phyloP scores from a whole-genome alignment of 2,888 invertebrate species.

The Auanema freiburgensis region DNA sequence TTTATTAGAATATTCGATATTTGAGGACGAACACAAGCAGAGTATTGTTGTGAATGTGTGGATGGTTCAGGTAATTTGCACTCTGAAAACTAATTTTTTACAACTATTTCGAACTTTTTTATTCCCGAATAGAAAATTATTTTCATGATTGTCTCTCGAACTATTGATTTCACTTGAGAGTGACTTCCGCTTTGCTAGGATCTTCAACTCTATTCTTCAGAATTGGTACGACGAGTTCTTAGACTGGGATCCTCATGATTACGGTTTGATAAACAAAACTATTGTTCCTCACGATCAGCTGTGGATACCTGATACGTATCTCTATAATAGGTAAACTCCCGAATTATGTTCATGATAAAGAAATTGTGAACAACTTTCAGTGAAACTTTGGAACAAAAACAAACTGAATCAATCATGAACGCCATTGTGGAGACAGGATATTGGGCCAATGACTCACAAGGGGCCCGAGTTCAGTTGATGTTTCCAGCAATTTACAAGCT shows the following conservation, averaged over 20 bases:
- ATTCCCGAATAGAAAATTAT: not conserved
- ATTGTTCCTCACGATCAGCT: constrained; percentile 60
- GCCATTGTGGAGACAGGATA: constrained; percentile 57
- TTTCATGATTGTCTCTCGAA: not conserved
- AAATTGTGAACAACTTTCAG: constrained; percentile 22
- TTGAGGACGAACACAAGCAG: constrained; percentile 59
- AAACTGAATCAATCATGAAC: constrained; percentile 61
- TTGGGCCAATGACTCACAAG: constrained; percentile 50
- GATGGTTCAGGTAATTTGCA: constrained; percentile 54
- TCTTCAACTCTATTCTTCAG: constrained; percentile 40
- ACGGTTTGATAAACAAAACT: constrained; percentile 64
- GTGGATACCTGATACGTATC: constrained; percentile 64
- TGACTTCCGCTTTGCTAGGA: not conserved
- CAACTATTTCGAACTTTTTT: not conserved
- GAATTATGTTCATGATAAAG: not conserved
- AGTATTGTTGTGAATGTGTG: constrained; percentile 61
- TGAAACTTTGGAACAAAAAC: constrained; percentile 59
- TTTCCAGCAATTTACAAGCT: constrained; percentile 63
- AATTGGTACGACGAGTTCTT: constrained; percentile 67
- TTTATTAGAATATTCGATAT: not conserved
- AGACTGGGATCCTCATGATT: constrained; percentile 66
- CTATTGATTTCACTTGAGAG: constrained; percentile 2
- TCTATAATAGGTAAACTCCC: constrained; percentile 53
- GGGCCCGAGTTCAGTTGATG: constrained; percentile 60
- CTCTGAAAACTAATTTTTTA: not conserved